Base-by-base conservation (phyloP, 2,113 vertebrate species). In the Ellobius talpinus region DNA sequence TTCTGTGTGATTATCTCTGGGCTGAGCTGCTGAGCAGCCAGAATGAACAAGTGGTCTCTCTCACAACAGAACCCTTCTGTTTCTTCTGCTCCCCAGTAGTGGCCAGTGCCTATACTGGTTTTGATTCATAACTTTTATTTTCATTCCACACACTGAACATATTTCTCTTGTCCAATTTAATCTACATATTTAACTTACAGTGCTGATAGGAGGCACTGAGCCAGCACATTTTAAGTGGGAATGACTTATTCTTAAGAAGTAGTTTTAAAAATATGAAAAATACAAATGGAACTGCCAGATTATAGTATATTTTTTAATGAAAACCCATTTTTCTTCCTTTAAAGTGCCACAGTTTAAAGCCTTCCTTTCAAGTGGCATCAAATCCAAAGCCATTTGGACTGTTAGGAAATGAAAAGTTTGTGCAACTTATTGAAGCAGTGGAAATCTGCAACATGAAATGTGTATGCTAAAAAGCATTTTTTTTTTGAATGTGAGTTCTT, bases 401-500 rank as follows among this genome's bases (percentile, higher is more conserved):
- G 92, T 96, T 97, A 98, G 70, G 97, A 97, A 98, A 98, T 98
- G 98, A 98, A 98, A 98, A 98, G 96, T 98, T 94, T 96, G 96
- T 90, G 96, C 89, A 96, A 93, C 96, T 98, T 97, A 97, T 97
- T 88, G 97, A 98, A 98, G 98, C 98, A 98, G 97, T 97, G 93
- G 3, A 97, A 98, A 97, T 98, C 97, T 87, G 97, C 97, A 97
- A 98, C 98, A 98, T 99, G 98, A 98, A 99, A 97, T 93, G 97
- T 86, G 97, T 86, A 78, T 95, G 97, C 98, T 98, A 98, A 97
- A 98, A 98, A 98, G 98, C 98, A 97, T 97, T 98, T 42, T 96
- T 98, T 98, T 98, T 98, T 97, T 98, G 97, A 97, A 97, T 97
- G 87, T 96, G 96, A 98, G 97, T 98, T 98, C 98, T 98, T 87